Conservation (phyloP, 2,113 vertebrate species). For the Tiliqua scincoides region DNA sequence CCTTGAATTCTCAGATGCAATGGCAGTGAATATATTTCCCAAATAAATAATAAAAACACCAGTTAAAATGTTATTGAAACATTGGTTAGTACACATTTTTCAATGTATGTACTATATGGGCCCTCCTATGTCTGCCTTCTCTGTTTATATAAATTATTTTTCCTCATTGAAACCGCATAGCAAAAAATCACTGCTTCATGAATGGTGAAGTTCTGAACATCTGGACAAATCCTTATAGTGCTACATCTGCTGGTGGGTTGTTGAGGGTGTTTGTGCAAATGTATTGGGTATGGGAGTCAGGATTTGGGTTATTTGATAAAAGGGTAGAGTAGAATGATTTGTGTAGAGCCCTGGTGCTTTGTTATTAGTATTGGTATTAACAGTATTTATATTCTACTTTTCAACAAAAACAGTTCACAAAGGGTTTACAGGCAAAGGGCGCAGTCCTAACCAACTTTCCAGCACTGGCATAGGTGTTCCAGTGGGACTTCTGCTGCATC, state of each 20-base stretch:
- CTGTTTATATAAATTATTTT: neutral
- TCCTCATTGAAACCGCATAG: too few species aligned
- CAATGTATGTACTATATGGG: neutral
- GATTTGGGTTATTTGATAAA: neutral
- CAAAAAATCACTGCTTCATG: neutral
- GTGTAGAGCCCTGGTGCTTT: neutral
- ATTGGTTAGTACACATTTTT: neutral
- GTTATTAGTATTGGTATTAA: too few species aligned
- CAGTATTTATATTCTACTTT: too few species aligned
- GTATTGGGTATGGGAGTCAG: neutral
- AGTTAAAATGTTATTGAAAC: neutral
- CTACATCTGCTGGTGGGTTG: neutral
- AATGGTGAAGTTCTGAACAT: neutral
- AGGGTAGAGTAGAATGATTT: neutral
- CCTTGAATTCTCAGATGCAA: too few species aligned
- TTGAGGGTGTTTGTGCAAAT: neutral
- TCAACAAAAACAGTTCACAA: too few species aligned
- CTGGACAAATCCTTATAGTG: neutral
- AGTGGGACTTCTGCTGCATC: too few species aligned
- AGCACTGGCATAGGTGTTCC: too few species aligned
- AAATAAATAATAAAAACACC: too few species aligned
- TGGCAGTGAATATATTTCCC: too few species aligned
- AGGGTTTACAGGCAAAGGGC: too few species aligned
- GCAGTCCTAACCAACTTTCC: too few species aligned
- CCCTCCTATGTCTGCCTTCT: neutral